Evolutionary conservation across 2,888 invertebrate genomes (phyloP), one percentile per base, ranked within the genome.

Genomic region (Hydriomena furcata): DNA sequence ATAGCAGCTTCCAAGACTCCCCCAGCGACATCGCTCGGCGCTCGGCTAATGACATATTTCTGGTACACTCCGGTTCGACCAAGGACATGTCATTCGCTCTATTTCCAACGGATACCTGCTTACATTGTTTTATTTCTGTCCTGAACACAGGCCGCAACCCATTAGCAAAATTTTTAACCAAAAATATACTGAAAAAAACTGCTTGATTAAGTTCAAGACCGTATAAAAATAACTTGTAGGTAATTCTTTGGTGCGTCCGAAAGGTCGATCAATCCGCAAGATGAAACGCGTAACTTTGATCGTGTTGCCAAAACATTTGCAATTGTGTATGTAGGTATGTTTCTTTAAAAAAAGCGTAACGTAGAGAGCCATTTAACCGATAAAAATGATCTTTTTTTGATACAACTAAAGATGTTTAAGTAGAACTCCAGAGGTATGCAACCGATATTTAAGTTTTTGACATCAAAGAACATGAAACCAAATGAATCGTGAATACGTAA

Each of bases 101-200:
- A 87, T 87, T 87, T 88, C 74, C 69, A 73, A 75, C 74, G 66
- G 59, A 73, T 86, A 86, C 84, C 84, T 84, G 80, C 85, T 82
- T 79, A 84, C 83, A 86, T 87, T 86, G 85, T 88, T 82, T 85
- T 88, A 88, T 88, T 88, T 86, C 73, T 58, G 68, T 78, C 73
- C 66, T 71, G 61, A 68, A 71, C 72, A 74, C 79, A 80, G 79
- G 80, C 84, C 76, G 82, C 80, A 71, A 32, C 31, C 42, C 43
- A 52, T 44, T 41, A 52, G 51, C 35, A 11, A 32, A 37, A 36
- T 28, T 36, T 37, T 31, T 34, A 40, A 47, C 46, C 28, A 17
- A 27, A 50, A 47, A 42, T 38, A 38, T 30, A 1, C 10, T 6
- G 10, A 10, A 30, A 12, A 11, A 30, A 32, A 55, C 45, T 47